Evolutionary conservation across 2,888 invertebrate species (phyloP).

Genomic region (Didymodactylos carnosus): DNA sequence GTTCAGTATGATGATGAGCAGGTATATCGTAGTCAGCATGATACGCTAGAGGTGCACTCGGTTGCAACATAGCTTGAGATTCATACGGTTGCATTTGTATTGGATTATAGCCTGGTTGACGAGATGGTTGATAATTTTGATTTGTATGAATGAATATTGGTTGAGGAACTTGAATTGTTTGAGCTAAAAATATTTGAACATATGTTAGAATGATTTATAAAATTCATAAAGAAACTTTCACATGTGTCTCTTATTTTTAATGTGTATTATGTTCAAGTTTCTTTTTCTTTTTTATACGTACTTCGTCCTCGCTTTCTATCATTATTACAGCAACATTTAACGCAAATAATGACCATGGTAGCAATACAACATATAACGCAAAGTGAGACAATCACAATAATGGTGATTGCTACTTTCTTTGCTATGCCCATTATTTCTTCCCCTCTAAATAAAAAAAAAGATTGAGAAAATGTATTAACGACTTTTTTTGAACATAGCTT

Average conservation of each 20-base stretch:
- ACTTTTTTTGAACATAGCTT: no score
- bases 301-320: not conserved
- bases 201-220: no score
- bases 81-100: not conserved
- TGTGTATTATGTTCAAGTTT: no score
- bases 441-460: not conserved
- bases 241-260: no score
- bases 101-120: not conserved
- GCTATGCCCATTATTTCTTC: not conserved
- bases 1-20: not conserved
- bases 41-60: not conserved
- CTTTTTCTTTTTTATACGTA: no score
- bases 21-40: no score
- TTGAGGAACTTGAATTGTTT: not conserved
- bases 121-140: not conserved
- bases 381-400: not conserved
- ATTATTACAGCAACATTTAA: not conserved
- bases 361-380: not conserved
- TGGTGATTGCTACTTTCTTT: not conserved
- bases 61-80: not conserved
- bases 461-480: not conserved
- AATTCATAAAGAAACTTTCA: no score
- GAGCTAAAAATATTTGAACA: no score
- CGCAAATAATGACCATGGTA: not conserved
- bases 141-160: not conserved